Percentiles rank a stretch among this genome's conserved stretches.
Conservation (phyloP, 2,797 vertebrate genomes). For the Chanos chanos region DNA sequence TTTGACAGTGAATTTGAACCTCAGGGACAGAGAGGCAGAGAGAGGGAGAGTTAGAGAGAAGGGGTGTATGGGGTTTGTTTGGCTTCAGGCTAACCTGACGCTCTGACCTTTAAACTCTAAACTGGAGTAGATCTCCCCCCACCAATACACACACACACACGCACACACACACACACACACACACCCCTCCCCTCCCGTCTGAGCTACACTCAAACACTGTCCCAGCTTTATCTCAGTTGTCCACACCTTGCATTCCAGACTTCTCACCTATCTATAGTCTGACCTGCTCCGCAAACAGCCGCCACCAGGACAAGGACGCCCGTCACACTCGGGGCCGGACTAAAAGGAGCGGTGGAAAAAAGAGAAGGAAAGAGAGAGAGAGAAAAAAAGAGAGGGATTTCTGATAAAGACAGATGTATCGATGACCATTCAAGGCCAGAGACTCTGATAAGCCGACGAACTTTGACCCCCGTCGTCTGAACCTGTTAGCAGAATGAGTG, state of each 20-base stretch:
- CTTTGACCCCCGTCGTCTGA: slow-evolving; percentile 28
- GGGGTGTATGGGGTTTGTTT: slow-evolving; percentile 41
- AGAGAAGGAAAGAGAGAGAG: not conserved
- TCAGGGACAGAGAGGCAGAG: slow-evolving; percentile 30
- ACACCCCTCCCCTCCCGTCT: slow-evolving; percentile 24
- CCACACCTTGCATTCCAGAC: slow-evolving; percentile 64
- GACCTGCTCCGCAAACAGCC: slow-evolving; percentile 56
- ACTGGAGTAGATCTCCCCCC: slow-evolving; percentile 42
- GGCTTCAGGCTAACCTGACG: slow-evolving; percentile 42
- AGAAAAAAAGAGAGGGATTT: slow-evolving; percentile 18
- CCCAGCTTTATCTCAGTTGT: slow-evolving; percentile 64
- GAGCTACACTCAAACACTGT: slow-evolving; percentile 6
- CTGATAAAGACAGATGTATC: slow-evolving; percentile 41
- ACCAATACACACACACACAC: slow-evolving; percentile 4
- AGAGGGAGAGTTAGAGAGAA: slow-evolving; percentile 36
- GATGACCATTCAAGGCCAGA: slow-evolving; percentile 37
- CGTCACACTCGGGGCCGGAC: slow-evolving; percentile 38
- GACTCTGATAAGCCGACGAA: slow-evolving; percentile 42
- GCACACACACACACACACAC: slow-evolving; percentile 26
- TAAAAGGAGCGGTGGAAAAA: slow-evolving; percentile 8
- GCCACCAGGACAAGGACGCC: slow-evolving; percentile 44
- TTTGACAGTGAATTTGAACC: slow-evolving; percentile 64
- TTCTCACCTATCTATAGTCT: slow-evolving; percentile 67
- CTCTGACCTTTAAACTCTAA: slow-evolving; percentile 59
- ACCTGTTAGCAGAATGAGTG: too few species aligned